Evolutionary conservation across 2,113 vertebrate species (phyloP).

Genomic region (Girardinichthys multiradiatus): DNA sequence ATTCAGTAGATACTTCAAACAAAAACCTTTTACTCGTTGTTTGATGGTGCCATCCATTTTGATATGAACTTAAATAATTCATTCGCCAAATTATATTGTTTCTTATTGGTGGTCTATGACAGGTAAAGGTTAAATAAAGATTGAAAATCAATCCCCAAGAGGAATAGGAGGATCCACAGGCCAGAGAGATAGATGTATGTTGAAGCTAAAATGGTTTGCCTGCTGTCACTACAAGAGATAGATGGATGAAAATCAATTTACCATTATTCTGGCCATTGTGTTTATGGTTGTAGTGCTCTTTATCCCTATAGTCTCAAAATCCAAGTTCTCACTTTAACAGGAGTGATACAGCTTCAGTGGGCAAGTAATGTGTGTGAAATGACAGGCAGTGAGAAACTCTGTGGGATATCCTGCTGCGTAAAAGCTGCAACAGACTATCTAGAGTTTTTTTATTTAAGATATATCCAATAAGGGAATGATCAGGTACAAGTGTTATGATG

Average conservation of each 20-base stretch:
- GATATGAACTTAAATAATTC: slow-evolving; percentile 24
- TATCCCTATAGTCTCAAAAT: slow-evolving; percentile 18
- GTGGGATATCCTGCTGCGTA: not conserved
- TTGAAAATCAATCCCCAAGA: slow-evolving; percentile 27
- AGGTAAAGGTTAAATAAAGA: slow-evolving; percentile 48
- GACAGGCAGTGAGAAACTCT: slow-evolving; percentile 27
- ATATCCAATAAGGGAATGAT: no score
- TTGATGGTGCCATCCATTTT: slow-evolving; percentile 20
- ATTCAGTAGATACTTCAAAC: slow-evolving; percentile 18
- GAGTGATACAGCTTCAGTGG: not conserved
- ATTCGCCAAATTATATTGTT: slow-evolving; percentile 3
- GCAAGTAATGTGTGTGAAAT: slow-evolving; percentile 9
- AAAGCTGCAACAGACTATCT: no score
- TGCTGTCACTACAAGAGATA: slow-evolving; percentile 14
- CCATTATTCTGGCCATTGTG: slow-evolving; percentile 9
- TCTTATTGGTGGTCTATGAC: not conserved
- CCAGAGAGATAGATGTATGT: not conserved
- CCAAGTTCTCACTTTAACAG: slow-evolving; percentile 23
- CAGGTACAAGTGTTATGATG: no score
- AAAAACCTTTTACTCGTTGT: not conserved
- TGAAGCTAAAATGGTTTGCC: not conserved
- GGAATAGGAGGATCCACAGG: not conserved
- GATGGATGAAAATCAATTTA: slow-evolving; percentile 21
- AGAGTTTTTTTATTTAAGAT: no score
- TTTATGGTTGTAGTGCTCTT: slow-evolving; percentile 16